phyloP scores from a whole-genome alignment of 1,140 invertebrate genomes.

The Euura lappo region DNA sequence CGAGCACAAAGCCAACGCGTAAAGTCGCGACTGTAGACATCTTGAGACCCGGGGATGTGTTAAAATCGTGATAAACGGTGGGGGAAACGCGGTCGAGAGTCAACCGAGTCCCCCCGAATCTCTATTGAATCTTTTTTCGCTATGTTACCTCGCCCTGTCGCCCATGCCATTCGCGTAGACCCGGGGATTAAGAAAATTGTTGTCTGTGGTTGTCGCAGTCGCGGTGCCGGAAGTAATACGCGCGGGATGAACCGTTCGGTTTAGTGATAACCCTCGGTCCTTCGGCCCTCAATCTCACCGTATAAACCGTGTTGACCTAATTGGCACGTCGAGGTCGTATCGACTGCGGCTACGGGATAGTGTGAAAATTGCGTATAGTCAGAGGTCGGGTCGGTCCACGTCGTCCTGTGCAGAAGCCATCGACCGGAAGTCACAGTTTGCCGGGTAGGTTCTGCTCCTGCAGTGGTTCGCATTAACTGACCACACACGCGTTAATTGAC shows the following conservation, averaged over 20 bases:
- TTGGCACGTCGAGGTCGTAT: neutral
- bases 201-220: neutral
- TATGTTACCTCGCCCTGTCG: neutral
- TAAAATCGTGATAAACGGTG: neutral
- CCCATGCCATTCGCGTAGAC: neutral
- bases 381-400: neutral
- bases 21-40: too few relatives aligned
- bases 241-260: neutral
- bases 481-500: too few relatives aligned
- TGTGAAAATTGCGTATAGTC: neutral
- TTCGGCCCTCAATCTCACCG: neutral
- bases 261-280: neutral
- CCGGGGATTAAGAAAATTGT: neutral
- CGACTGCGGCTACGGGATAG: neutral
- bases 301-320: conserved; percentile 5
- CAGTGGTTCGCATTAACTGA: too few relatives aligned
- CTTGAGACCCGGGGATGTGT: too few relatives aligned
- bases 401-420: neutral
- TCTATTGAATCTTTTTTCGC: too few relatives aligned
- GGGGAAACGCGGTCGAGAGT: neutral
- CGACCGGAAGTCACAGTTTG: neutral
- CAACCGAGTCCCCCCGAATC: too few relatives aligned
- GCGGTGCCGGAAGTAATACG: neutral
- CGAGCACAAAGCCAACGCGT: too few relatives aligned
- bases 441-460: neutral